Conservation (phyloP, 1,140 invertebrate species). For the Gryllus bimaculatus region DNA sequence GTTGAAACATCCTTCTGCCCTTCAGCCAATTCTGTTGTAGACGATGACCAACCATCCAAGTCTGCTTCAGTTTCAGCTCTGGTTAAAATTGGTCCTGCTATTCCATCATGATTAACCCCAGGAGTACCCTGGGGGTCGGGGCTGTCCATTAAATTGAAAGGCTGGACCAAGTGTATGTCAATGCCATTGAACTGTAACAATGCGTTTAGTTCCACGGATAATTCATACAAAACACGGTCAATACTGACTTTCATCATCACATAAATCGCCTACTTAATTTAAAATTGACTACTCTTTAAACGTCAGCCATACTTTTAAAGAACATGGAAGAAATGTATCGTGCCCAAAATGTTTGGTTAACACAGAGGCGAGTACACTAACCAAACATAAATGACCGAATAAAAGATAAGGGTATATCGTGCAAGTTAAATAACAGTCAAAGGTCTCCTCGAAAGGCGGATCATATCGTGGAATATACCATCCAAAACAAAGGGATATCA, state of each 20-base stretch:
- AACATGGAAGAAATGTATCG: neutral
- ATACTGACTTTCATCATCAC: neutral
- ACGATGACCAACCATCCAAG: constrained; percentile 2
- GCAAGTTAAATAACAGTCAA: constrained; percentile 9
- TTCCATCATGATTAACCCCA: constrained; percentile 9
- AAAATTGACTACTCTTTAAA: neutral
- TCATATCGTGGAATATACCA: constrained; percentile 14
- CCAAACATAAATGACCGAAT: neutral
- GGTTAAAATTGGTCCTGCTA: neutral
- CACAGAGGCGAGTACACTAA: neutral
- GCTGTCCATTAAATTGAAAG: constrained; percentile 15
- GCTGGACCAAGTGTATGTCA: constrained; percentile 7
- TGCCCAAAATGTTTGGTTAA: neutral
- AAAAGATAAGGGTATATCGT: neutral
- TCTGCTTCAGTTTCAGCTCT: neutral
- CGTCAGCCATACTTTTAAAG: constrained; percentile 14
- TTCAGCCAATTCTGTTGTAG: neutral
- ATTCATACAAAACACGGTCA: neutral
- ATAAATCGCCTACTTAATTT: neutral
- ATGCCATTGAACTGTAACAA: constrained; percentile 9
- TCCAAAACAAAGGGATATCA: constrained; percentile 15
- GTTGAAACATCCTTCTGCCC: neutral
- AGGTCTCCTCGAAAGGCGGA: constrained; percentile 13
- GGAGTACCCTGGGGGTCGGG: constrained; percentile 9
- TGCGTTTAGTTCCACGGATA: neutral